Percentiles rank a stretch among this genome's conserved stretches.
Conservation (phyloP, 2,888 invertebrate genomes). For the Ophion costatus region DNA sequence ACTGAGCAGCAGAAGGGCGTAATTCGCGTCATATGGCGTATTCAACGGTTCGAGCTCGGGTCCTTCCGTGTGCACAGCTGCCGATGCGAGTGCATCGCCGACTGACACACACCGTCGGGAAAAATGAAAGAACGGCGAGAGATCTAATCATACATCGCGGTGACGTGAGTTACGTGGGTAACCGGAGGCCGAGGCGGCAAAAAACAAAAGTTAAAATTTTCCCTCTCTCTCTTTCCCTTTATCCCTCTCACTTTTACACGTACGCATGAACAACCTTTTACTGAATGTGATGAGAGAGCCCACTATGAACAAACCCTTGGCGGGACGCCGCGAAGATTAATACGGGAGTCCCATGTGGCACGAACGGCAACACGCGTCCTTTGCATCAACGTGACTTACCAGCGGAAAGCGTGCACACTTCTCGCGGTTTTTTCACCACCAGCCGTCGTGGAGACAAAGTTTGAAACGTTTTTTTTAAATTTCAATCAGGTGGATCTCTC, state of each 20-base stretch:
- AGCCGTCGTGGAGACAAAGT: too few relatives aligned
- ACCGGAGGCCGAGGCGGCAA: constrained; percentile 72
- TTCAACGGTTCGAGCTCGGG: constrained; percentile 1
- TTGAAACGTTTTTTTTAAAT: too few relatives aligned
- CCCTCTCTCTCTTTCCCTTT: constrained; percentile 23
- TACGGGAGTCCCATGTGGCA: constrained; percentile 69
- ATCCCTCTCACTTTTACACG: neutral
- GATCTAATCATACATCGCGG: constrained; percentile 76
- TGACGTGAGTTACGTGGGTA: constrained; percentile 79
- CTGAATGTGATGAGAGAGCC: constrained; percentile 1
- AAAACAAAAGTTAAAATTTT: constrained; percentile 71
- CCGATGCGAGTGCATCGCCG: constrained; percentile 34
- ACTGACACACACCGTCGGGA: constrained; percentile 46
- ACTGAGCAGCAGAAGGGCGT: neutral
- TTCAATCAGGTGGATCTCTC: too few relatives aligned
- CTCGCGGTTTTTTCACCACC: too few relatives aligned
- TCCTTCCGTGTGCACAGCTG: neutral
- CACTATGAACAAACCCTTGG: too few relatives aligned
- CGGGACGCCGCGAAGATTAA: constrained; percentile 32
- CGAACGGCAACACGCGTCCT: constrained; percentile 72
- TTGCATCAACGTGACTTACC: constrained; percentile 28
- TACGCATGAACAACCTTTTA: neutral
- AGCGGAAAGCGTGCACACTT: too few relatives aligned
- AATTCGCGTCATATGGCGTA: neutral
- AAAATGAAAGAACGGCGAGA: constrained; percentile 68